Evolutionary conservation across 2,888 invertebrate genomes (phyloP).

Genomic region (Lissocephala sabroskyi): DNA sequence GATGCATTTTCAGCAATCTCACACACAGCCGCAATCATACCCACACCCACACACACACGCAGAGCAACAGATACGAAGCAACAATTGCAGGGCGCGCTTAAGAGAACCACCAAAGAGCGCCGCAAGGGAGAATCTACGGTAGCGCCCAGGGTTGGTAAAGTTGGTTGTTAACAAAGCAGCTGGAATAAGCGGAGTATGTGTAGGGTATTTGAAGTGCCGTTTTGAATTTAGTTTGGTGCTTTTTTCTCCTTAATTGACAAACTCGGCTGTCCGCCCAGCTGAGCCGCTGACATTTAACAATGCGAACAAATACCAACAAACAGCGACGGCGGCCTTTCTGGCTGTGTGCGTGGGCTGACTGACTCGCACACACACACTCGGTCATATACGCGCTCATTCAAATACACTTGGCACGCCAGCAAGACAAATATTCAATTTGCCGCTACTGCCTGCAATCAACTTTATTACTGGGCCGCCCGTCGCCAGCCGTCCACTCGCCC

Average conservation of each 20-base stretch:
- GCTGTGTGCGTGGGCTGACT: no score
- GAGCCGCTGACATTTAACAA: slow-evolving; percentile 52
- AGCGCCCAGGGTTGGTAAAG: no score
- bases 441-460: slow-evolving; percentile 53
- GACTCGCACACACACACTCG: slow-evolving; percentile 11
- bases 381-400: slow-evolving; percentile 13
- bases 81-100: slow-evolving; percentile 11
- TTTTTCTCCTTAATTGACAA: no score
- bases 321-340: no score
- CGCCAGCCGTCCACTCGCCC: slow-evolving; percentile 1
- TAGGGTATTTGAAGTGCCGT: no score
- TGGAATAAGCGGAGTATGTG: no score
- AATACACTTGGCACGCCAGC: slow-evolving; percentile 7
- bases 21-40: slow-evolving; percentile 10
- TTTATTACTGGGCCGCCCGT: slow-evolving; percentile 45
- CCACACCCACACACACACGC: slow-evolving; percentile 15
- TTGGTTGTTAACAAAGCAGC: no score
- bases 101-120: slow-evolving; percentile 24
- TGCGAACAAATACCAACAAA: slow-evolving; percentile 51
- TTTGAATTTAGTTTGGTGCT: no score
- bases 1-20: neutral
- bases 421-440: slow-evolving; percentile 52
- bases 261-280: no score
- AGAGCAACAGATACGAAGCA: slow-evolving; percentile 9
- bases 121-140: no score